Evolutionary conservation across 2,113 vertebrate species (phyloP).

Genomic region (Callipepla californica): DNA sequence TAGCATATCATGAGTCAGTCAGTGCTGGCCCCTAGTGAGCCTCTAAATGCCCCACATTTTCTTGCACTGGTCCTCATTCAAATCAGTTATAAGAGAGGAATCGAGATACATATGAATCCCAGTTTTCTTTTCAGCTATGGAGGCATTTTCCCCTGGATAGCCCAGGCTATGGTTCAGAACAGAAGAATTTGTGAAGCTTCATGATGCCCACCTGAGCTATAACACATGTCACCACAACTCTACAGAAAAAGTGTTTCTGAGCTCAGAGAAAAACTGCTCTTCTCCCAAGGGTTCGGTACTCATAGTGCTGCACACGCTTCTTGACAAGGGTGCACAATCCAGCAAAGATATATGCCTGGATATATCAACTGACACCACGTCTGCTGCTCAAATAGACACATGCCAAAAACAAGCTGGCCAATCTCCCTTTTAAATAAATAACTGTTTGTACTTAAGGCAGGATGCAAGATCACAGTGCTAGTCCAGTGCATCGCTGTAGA

Average conservation of each 20-base stretch:
- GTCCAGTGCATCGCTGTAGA: background rate
- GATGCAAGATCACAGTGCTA: background rate
- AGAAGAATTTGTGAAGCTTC: background rate
- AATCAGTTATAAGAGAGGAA: background rate
- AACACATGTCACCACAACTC: background rate
- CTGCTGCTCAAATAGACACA: background rate
- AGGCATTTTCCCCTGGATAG: background rate
- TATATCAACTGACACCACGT: background rate
- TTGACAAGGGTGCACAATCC: background rate
- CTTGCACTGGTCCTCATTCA: background rate
- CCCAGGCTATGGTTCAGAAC: background rate
- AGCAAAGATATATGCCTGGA: background rate
- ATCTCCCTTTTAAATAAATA: background rate
- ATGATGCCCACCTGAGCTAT: background rate
- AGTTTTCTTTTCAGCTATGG: background rate
- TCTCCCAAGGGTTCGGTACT: background rate
- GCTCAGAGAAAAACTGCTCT: background rate
- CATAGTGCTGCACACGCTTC: rapidly evolving
- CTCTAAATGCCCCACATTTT: background rate
- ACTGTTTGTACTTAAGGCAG: background rate
- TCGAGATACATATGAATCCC: background rate
- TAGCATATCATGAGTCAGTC: background rate
- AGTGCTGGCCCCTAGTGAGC: background rate
- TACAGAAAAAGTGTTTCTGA: background rate
- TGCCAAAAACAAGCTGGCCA: background rate